These are phyloP conservation scores for Yponomeuta evonymella DNA, from an alignment of 2,888 invertebrate genomes.

Conservation along the genomic window DNA sequence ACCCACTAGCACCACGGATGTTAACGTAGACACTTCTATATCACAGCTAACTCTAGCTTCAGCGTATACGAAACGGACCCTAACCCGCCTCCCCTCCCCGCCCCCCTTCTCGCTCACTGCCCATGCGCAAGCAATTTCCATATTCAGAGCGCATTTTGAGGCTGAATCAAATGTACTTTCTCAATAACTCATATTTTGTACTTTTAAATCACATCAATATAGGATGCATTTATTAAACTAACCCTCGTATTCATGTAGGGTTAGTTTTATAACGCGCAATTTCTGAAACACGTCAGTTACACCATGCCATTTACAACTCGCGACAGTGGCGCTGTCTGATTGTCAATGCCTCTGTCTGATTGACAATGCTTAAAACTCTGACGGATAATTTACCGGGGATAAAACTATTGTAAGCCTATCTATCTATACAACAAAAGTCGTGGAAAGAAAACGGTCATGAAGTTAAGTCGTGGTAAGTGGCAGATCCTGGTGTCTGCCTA, in stretches of 20 bases:
- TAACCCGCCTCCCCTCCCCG: conserved; percentile 12
- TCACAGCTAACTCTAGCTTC: conserved; percentile 24
- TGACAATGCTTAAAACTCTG: too few relatives aligned
- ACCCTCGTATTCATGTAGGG: not conserved
- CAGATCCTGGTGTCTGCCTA: too few relatives aligned
- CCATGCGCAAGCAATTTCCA: not conserved
- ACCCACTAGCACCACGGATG: conserved; percentile 64
- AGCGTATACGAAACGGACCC: conserved; percentile 2
- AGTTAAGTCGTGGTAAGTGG: too few relatives aligned
- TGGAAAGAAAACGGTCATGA: too few relatives aligned
- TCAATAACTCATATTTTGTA: conserved; percentile 54
- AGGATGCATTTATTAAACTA: conserved; percentile 1
- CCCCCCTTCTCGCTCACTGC: not conserved
- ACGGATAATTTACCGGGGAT: too few relatives aligned
- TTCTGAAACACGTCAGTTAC: not conserved
- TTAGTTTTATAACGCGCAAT: not conserved
- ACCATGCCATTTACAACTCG: too few relatives aligned
- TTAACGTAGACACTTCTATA: conserved; percentile 27
- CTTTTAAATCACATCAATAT: conserved; percentile 29
- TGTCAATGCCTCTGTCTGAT: too few relatives aligned
- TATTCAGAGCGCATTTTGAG: not conserved
- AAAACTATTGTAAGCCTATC: too few relatives aligned
- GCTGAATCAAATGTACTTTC: conserved; percentile 26
- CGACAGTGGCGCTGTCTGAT: too few relatives aligned
- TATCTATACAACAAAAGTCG: too few relatives aligned